Evolutionary conservation across 92 coral and sea anemone genomes (phyloP), one percentile per base, ranked within the genome.

Genomic region (Zoanthus sansibaricus): DNA sequence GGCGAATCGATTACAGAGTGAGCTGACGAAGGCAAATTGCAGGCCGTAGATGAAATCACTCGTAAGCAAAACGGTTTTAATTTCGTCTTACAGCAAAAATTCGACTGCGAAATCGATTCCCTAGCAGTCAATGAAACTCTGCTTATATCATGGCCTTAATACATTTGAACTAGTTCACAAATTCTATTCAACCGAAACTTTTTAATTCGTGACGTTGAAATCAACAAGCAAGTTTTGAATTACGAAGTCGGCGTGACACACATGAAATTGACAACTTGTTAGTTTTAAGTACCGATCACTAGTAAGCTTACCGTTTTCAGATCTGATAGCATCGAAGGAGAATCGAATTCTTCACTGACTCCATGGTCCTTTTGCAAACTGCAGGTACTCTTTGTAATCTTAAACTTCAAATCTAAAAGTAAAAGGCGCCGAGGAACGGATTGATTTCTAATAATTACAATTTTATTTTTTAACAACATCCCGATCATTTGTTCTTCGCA

Each of bases 321-420:
- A 62, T 47, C 61, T 66, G 75, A 21, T n/a, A 9, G 73, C 74
- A 80, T 13, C 8, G 21, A 46, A 49, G 17, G 59, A 44, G 85
- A 66, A 31, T 32, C 67, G n/a, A 30, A 4, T 33, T 76, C 68
- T 54, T 46, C 75, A 47, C 59, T 45, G 30, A 6, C n/a, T 8
- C 61, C 75, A 62, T 21, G 55, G 1, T 49, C 9, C 59, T 80
- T 64, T 48, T 72, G 61, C 42, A 49, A 44, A 66, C 85, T 47
- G 73, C 45, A 18, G 18, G 46, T 62, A 46, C 85, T 18, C 30
- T 20, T 80, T 9, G 85, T 72, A 80, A 75, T 80, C 74, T 80
- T 80, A 59, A 80, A 64, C 32, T 80, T 62, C 7, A 64, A 25
- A 44, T 66, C 85, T 80, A 79, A 61, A 62, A 20, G 45, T 80